Percentiles rank a stretch among this genome's conserved stretches.
phyloP scores from a whole-genome alignment of 2,797 vertebrate species.

The Pelodytes ibericus region DNA sequence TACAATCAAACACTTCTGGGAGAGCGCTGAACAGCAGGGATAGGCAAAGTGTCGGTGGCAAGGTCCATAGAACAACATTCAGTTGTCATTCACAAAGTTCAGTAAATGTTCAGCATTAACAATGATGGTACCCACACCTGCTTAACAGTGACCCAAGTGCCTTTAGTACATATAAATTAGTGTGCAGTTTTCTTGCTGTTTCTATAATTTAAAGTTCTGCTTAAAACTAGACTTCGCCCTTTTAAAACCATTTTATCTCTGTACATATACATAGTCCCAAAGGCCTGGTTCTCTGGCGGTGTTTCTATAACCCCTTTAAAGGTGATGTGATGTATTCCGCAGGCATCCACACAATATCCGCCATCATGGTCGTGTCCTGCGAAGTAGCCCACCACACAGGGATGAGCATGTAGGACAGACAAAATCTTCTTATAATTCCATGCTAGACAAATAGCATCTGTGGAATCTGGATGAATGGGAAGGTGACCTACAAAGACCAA shows the following conservation, averaged over 20 bases:
- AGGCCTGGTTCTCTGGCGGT: slow-evolving; percentile 80
- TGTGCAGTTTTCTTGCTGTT: background rate
- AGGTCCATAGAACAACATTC: too few relatives aligned
- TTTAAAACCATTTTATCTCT: slow-evolving; percentile 85
- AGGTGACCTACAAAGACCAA: slow-evolving; percentile 82
- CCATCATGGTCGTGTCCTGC: slow-evolving; percentile 88
- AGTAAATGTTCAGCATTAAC: too few relatives aligned
- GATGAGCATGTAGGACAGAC: slow-evolving; percentile 75
- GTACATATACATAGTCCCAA: slow-evolving; percentile 82
- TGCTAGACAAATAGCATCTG: slow-evolving; percentile 77
- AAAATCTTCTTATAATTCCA: slow-evolving; percentile 88
- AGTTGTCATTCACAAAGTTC: too few relatives aligned
- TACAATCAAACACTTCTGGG: too few relatives aligned
- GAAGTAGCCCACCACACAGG: slow-evolving; percentile 85
- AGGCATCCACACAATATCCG: slow-evolving; percentile 77
- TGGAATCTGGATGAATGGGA: slow-evolving; percentile 81
- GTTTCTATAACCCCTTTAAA: slow-evolving; percentile 90
- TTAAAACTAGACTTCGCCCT: slow-evolving; percentile 79
- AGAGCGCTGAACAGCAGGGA: too few relatives aligned
- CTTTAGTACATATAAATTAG: background rate
- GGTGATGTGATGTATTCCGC: slow-evolving; percentile 85
- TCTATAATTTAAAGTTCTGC: slow-evolving; percentile 70
- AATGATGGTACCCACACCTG: too few relatives aligned
- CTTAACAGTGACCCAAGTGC: background rate
- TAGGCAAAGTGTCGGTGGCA: too few relatives aligned